Evolutionary conservation across 2,113 vertebrate species (phyloP).

Genomic region (Cololabis saira): DNA sequence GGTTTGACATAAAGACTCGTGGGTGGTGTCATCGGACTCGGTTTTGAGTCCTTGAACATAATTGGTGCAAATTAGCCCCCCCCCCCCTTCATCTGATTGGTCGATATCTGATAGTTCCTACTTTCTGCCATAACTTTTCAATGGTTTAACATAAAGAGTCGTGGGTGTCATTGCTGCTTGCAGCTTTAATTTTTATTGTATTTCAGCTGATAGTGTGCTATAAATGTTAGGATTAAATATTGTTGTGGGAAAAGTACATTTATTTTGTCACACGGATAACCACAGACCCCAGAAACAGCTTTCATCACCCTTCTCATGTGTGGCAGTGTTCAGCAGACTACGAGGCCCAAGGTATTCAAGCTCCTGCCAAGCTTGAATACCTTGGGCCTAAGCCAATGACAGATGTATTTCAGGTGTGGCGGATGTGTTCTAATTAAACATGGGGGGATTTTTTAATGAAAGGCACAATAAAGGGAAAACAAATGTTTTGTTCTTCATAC

Average conservation of each 20-base stretch:
- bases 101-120: no score
- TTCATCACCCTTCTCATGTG: conserved; percentile 34
- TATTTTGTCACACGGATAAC: not conserved
- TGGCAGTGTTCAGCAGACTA: conserved; percentile 37
- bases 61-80: no score
- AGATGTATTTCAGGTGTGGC: conserved; percentile 66
- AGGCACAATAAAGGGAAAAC: conserved; percentile 63
- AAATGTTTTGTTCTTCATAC: conserved; percentile 43
- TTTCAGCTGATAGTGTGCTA: no score
- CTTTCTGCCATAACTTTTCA: no score
- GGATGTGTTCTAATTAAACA: conserved; percentile 78
- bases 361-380: conserved; percentile 49
- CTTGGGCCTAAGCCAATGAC: conserved; percentile 61
- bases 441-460: conserved; percentile 72
- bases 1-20: no score
- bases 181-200: no score
- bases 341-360: conserved; percentile 14
- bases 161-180: no score
- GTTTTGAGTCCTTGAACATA: no score
- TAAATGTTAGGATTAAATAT: no score
- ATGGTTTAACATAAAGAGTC: no score
- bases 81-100: no score
- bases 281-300: conserved; percentile 3
- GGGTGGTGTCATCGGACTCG: no score
- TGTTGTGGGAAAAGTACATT: not conserved